These are phyloP conservation scores for Puma concolor DNA, from an alignment of 2,113 vertebrate genomes.

Conservation along the genomic window DNA sequence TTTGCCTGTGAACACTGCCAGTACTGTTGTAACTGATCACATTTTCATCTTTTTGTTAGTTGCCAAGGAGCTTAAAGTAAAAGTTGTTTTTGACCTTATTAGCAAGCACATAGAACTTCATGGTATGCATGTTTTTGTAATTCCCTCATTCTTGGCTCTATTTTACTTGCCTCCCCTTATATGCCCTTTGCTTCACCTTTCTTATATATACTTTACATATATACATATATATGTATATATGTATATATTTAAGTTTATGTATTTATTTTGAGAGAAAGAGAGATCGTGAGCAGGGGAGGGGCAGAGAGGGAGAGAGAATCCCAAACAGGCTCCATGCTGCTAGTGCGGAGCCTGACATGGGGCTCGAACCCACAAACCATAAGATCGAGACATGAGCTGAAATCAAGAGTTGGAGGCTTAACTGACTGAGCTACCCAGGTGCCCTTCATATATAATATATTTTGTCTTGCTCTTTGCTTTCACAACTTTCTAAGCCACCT, in stretches of 20 bases:
- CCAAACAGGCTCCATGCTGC: too few relatives aligned
- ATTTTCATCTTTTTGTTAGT: slow-evolving; percentile 23
- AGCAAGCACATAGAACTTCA: not conserved
- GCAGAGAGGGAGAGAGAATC: too few relatives aligned
- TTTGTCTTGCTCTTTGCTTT: slow-evolving; percentile 7
- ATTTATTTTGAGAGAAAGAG: too few relatives aligned
- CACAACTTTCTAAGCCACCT: not conserved
- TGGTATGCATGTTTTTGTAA: not conserved
- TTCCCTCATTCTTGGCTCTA: not conserved
- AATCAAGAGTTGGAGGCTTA: too few relatives aligned
- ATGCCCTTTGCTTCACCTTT: not conserved
- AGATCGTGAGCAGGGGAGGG: too few relatives aligned
- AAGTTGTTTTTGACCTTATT: not conserved
- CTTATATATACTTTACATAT: not conserved
- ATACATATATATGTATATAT: too few relatives aligned
- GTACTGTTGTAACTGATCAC: not conserved
- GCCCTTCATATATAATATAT: not conserved
- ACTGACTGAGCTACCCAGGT: too few relatives aligned
- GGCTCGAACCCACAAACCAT: too few relatives aligned
- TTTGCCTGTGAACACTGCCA: not conserved
- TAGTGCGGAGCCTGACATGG: too few relatives aligned
- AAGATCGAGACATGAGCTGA: too few relatives aligned
- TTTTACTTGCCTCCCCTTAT: not conserved
- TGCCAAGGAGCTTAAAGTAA: not conserved
- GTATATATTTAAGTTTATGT: too few relatives aligned